Conservation (phyloP, 2,113 vertebrate species). For the Origma solitaria region DNA sequence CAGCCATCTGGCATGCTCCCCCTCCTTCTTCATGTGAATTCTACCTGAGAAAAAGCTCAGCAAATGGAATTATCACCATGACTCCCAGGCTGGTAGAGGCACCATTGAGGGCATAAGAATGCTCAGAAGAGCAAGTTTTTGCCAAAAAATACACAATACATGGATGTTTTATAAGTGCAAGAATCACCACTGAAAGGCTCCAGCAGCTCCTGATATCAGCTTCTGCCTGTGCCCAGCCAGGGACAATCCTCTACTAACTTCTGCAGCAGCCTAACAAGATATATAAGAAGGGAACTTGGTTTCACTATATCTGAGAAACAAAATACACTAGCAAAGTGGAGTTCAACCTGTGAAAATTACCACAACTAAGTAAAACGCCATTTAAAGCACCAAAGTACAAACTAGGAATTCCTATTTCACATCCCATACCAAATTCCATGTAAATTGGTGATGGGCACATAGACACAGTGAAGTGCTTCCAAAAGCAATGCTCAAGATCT, state of each 20-base stretch:
- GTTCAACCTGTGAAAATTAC: neutral
- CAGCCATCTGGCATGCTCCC: neutral
- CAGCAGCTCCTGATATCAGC: neutral
- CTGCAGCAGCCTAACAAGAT: neutral
- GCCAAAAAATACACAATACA: neutral
- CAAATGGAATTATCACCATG: neutral
- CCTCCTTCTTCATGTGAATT: neutral
- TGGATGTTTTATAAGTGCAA: neutral
- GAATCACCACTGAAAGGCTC: neutral
- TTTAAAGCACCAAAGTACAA: neutral
- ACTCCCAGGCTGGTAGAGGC: neutral
- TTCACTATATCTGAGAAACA: neutral
- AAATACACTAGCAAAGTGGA: neutral
- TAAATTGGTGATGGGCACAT: neutral
- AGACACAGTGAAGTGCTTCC: fast-evolving
- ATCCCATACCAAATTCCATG: neutral
- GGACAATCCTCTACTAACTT: neutral
- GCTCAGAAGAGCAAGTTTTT: neutral
- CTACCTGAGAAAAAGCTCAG: neutral
- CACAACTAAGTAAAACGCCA: neutral
- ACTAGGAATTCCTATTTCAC: neutral
- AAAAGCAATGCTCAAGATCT: neutral
- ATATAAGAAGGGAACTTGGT: neutral
- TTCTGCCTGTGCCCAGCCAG: neutral
- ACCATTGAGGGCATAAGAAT: neutral